Evolutionary conservation across 2,113 vertebrate genomes (phyloP).

Genomic region (Excalfactoria chinensis): DNA sequence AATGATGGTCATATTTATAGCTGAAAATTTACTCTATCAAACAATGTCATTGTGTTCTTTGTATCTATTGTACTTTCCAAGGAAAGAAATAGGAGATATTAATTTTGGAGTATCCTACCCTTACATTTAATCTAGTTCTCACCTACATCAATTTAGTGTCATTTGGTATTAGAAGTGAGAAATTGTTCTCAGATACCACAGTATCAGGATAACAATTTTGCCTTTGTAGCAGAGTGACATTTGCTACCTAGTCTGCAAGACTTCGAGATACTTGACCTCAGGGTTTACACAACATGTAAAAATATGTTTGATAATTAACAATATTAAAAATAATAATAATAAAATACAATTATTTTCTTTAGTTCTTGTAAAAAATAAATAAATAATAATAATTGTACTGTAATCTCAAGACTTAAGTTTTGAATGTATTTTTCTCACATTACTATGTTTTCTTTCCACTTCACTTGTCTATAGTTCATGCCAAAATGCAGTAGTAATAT

Average conservation of each 20-base stretch:
- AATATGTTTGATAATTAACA: background rate
- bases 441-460: background rate
- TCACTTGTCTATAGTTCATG: background rate
- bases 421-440: background rate
- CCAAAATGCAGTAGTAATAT: background rate
- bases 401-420: background rate
- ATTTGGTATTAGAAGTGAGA: background rate
- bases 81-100: too few species aligned
- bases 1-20: too few species aligned
- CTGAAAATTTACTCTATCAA: too few species aligned
- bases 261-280: background rate
- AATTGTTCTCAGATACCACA: background rate
- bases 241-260: background rate
- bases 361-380: background rate
- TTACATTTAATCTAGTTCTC: background rate
- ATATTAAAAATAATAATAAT: background rate
- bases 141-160: rapidly evolving
- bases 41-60: too few species aligned
- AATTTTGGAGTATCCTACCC: too few species aligned
- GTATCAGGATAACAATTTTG: background rate
- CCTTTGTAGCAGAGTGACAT: background rate
- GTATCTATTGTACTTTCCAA: too few species aligned
- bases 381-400: background rate
- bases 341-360: background rate
- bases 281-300: background rate